Base-by-base conservation (phyloP, 2,797 vertebrate genomes). In the Merluccius polli region DNA sequence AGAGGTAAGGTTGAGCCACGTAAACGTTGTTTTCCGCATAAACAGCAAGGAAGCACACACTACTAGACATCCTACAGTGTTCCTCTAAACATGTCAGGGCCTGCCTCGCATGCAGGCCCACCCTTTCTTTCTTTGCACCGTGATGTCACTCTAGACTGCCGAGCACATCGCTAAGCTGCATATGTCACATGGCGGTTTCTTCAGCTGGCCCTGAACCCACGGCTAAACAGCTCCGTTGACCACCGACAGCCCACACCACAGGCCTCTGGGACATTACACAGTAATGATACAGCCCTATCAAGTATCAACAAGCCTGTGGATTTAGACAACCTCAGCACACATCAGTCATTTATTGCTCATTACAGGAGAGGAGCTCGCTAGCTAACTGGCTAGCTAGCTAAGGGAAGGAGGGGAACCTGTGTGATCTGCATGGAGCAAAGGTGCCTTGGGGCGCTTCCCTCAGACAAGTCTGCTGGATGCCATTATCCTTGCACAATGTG, bases 191-290 rank as follows among this genome's bases (percentile, higher is more conserved):
- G 41, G 10, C 21, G 52, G 52, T 59, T 73, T 73, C 29, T 11
- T 32, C 41, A 73, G 29, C 82, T 73, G 36, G 78, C 27, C 30
- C 79, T 80, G 44, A 68, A 31, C 15, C 35, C 27, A 31, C 27
- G 18, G 16, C 21, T 79, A 85, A 87, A 84, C 82, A 89, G 74
- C 85, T 78, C 78, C 69, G 71, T 76, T 75, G 82, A 79, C 81
- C 70, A 30, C 81, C 81, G 72, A 84, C 85, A 78, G 87, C 78
- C 76, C 79, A 84, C 77, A 85, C 78, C 83, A 81, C 88, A 87
- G 84, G 87, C 85, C 15, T 65, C 75, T 79, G 73, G 81, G 79
- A 79, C 77, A 81, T 87, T 84, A 87, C 73, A 75, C 48, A 71
- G 65, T 63, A 84, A 44, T 30, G 35, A 75, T 69, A 44, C 63